Percentiles rank a stretch among this genome's conserved stretches.
Conservation (phyloP, 2,888 invertebrate species). For the Eugnorisma glareosa region DNA sequence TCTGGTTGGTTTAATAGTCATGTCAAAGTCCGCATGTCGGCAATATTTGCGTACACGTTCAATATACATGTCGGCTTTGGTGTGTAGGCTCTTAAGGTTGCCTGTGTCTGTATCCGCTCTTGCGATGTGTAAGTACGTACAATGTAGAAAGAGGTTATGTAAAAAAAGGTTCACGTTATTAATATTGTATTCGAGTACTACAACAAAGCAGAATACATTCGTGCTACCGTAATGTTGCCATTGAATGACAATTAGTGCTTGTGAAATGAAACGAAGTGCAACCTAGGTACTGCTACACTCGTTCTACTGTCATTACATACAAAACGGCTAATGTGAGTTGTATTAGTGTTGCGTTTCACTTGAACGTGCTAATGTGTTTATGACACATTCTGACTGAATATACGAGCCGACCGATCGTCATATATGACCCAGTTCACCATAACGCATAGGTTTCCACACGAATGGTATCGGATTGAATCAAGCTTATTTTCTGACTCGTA, state of each 20-base stretch:
- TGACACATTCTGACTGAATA: neutral
- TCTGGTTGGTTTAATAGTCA: too few species aligned
- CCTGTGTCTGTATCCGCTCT: too few species aligned
- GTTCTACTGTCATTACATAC: slow-evolving; percentile 38
- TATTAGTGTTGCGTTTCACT: slow-evolving; percentile 16
- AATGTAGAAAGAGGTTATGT: neutral
- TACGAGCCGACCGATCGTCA: neutral
- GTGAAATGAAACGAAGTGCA: slow-evolving; percentile 14
- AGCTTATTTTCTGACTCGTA: neutral
- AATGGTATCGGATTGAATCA: neutral
- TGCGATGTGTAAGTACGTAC: too few species aligned
- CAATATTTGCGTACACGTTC: neutral
- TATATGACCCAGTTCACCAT: neutral
- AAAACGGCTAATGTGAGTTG: slow-evolving; percentile 39
- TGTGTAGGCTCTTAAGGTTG: too few species aligned
- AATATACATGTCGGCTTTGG: too few species aligned
- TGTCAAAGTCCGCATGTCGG: neutral
- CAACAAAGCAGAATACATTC: neutral
- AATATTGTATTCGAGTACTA: neutral
- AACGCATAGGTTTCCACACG: neutral
- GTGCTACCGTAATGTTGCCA: slow-evolving; percentile 20
- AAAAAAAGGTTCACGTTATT: neutral
- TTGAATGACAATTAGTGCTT: slow-evolving; percentile 33
- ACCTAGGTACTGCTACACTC: slow-evolving; percentile 16
- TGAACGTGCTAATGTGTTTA: slow-evolving; percentile 1